Percentiles rank a stretch among this genome's conserved stretches.
phyloP scores from a whole-genome alignment of 2,888 invertebrate genomes.

The Synanthedon tipuliformis region DNA sequence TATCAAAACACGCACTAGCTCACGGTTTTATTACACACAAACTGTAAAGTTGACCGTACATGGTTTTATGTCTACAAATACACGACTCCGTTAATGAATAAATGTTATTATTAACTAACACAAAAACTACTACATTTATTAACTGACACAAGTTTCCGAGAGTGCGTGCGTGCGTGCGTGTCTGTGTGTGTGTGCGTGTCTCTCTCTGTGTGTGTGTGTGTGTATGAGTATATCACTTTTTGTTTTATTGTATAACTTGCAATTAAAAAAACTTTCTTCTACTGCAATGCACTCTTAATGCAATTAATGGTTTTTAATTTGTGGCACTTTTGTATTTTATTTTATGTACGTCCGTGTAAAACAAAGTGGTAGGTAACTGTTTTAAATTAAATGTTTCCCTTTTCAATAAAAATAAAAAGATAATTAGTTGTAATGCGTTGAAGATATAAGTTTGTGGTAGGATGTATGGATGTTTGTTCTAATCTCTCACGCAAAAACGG shows the following conservation, averaged over 20 bases:
- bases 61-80: background rate
- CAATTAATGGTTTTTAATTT: background rate
- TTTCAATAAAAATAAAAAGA: background rate
- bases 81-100: background rate
- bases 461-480: no score
- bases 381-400: background rate
- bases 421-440: no score
- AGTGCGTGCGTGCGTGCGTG: no score
- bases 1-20: no score
- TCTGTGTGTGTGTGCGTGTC: background rate
- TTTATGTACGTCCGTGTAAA: no score
- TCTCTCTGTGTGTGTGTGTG: background rate
- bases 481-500: no score
- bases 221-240: background rate
- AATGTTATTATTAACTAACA: background rate
- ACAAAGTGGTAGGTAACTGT: background rate
- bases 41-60: no score
- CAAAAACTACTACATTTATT: background rate
- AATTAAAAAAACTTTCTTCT: background rate
- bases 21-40: no score
- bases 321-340: background rate
- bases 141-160: background rate
- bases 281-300: background rate
- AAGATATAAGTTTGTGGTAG: no score
- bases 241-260: background rate